A percentile compares a stretch with the other conserved stretches of the same genome.
These are phyloP conservation scores for Eospalax fontanierii DNA, from an alignment of 2,797 vertebrate species.

Conservation along the genomic window DNA sequence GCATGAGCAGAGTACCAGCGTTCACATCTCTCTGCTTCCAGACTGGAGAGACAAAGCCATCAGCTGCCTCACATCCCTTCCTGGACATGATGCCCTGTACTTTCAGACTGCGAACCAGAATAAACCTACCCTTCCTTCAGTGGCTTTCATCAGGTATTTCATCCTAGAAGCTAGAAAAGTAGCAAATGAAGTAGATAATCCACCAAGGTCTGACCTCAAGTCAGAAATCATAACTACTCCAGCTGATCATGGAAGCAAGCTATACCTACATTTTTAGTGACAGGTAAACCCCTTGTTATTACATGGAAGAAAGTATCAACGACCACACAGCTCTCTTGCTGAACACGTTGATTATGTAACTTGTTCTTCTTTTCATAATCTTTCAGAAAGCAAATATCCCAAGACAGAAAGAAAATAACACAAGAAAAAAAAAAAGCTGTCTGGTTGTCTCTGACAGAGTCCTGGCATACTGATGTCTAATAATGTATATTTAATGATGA, in stretches of 20 bases:
- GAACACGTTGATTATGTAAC: neutral
- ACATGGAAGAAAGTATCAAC: neutral
- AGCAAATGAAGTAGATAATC: neutral
- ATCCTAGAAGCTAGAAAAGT: neutral
- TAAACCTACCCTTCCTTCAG: neutral
- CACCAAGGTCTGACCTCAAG: neutral
- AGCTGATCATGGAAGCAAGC: neutral
- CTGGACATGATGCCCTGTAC: neutral
- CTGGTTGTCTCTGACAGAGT: neutral
- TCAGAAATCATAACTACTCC: neutral
- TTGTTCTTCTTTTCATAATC: slow-evolving; percentile 8
- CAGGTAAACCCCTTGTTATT: neutral
- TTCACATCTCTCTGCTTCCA: neutral
- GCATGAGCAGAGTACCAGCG: neutral
- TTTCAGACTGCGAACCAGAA: neutral
- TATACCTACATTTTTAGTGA: neutral
- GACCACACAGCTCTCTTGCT: neutral
- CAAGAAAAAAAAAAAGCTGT: neutral
- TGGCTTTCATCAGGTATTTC: neutral
- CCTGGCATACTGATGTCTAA: neutral
- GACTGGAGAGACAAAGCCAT: neutral
- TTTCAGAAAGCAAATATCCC: slow-evolving; percentile 39
- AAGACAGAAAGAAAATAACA: slow-evolving; percentile 21
- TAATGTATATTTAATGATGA: slow-evolving; percentile 30
- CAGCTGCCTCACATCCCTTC: neutral